Percentiles rank a stretch among this genome's conserved stretches.
Conservation (phyloP, 2,113 vertebrate species). For the Silurus asotus region DNA sequence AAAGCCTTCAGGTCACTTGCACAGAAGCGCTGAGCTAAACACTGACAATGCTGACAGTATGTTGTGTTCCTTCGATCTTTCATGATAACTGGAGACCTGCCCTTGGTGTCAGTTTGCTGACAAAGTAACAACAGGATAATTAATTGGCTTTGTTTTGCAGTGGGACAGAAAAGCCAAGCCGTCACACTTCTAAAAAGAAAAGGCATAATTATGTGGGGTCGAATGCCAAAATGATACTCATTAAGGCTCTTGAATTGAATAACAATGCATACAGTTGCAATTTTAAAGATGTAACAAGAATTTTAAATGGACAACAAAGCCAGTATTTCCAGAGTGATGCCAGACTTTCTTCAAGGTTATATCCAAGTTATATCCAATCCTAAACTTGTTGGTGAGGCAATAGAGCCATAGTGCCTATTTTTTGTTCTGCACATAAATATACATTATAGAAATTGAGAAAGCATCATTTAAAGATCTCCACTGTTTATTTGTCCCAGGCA, state of each 20-base stretch:
- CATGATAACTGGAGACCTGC: conserved; percentile 17
- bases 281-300: background rate
- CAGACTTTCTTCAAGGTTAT: background rate
- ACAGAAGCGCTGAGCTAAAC: conserved; percentile 3
- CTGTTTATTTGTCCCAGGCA: background rate
- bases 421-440: background rate
- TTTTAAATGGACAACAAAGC: background rate
- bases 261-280: background rate
- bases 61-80: background rate
- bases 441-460: background rate
- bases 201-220: background rate
- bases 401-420: too few relatives aligned
- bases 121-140: conserved; percentile 21
- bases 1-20: background rate
- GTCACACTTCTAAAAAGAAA: background rate
- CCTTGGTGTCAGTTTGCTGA: conserved; percentile 30
- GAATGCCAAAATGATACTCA: background rate
- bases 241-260: conserved; percentile 15
- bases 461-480: too few relatives aligned
- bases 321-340: background rate
- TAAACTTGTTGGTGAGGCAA: background rate
- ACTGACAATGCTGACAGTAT: conserved; percentile 9
- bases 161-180: conserved; percentile 1
- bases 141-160: conserved; percentile 29
- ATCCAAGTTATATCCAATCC: background rate